Conservation (phyloP, 2,113 vertebrate species). For the Psophia crepitans region DNA sequence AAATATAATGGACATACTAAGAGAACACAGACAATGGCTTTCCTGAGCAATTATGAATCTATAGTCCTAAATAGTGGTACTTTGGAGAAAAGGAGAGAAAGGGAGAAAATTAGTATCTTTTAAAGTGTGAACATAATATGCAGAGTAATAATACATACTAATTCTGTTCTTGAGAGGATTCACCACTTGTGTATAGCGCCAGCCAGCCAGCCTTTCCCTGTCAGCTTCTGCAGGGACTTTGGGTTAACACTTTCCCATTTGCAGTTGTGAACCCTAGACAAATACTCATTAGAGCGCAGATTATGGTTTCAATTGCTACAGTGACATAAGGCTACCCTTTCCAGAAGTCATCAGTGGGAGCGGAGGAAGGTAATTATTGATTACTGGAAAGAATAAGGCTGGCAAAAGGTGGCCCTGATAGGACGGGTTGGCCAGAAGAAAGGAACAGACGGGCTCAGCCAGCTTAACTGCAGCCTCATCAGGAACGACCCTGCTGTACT, state of each 20-base stretch:
- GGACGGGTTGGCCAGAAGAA: not conserved
- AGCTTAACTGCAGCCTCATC: not conserved
- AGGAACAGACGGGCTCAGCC: not conserved
- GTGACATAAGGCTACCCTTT: constrained; percentile 46
- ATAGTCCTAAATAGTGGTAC: constrained; percentile 27
- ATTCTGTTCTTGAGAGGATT: constrained; percentile 24
- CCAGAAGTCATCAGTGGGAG: constrained; percentile 49
- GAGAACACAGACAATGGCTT: constrained; percentile 10
- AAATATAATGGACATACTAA: constrained; percentile 35
- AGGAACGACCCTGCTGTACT: rapidly evolving
- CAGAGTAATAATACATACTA: not conserved
- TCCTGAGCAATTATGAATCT: constrained; percentile 33
- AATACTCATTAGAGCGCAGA: constrained; percentile 51
- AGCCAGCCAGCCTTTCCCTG: constrained; percentile 9
- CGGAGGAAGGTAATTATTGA: constrained; percentile 55
- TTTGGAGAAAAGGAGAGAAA: constrained; percentile 34
- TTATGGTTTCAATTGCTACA: constrained; percentile 53
- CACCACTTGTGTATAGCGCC: not conserved
- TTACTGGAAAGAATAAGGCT: constrained; percentile 39
- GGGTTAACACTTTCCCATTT: constrained; percentile 42
- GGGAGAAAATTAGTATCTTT: constrained; percentile 43
- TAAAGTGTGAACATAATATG: constrained; percentile 21
- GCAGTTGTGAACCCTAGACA: not conserved
- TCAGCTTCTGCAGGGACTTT: constrained; percentile 10
- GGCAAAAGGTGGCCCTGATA: constrained; percentile 13